Conservation (phyloP, 2,888 invertebrate genomes). For the Vandiemenella viatica region DNA sequence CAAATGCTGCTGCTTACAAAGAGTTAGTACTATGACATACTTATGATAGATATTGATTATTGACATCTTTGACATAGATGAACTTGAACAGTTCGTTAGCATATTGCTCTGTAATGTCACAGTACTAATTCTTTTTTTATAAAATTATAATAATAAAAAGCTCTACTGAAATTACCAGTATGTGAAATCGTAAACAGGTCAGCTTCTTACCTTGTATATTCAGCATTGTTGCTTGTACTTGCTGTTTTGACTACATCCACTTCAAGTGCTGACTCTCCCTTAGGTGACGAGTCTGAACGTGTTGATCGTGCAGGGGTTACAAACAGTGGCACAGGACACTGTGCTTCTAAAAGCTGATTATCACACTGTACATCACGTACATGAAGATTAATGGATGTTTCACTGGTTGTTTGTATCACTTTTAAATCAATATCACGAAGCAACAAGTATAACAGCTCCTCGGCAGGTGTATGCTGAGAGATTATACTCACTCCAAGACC, state of each 20-base stretch:
- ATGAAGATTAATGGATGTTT: slow-evolving; percentile 28
- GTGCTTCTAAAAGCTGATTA: slow-evolving; percentile 68
- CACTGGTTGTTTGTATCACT: slow-evolving; percentile 36
- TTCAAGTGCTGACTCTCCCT: slow-evolving; percentile 55
- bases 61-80: too few relatives aligned
- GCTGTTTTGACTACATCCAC: slow-evolving; percentile 63
- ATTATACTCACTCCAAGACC: slow-evolving; percentile 59
- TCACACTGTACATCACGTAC: slow-evolving; percentile 29
- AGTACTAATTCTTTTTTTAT: too few relatives aligned
- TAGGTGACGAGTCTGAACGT: slow-evolving; percentile 24
- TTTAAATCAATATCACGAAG: slow-evolving; percentile 49
- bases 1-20: too few relatives aligned
- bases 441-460: slow-evolving; percentile 65
- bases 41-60: too few relatives aligned
- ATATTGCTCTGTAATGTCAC: too few relatives aligned
- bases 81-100: too few relatives aligned
- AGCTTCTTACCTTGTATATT: slow-evolving; percentile 61
- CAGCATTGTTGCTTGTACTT: slow-evolving; percentile 60
- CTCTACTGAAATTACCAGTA: too few relatives aligned
- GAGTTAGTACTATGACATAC: too few relatives aligned
- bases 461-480: slow-evolving; percentile 54
- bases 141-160: too few relatives aligned
- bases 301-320: slow-evolving; percentile 36
- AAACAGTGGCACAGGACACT: slow-evolving; percentile 71
- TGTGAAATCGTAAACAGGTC: too few relatives aligned